Conservation (phyloP, 35 echinoderm and acorn worm genomes). For the Diadema setosum region DNA sequence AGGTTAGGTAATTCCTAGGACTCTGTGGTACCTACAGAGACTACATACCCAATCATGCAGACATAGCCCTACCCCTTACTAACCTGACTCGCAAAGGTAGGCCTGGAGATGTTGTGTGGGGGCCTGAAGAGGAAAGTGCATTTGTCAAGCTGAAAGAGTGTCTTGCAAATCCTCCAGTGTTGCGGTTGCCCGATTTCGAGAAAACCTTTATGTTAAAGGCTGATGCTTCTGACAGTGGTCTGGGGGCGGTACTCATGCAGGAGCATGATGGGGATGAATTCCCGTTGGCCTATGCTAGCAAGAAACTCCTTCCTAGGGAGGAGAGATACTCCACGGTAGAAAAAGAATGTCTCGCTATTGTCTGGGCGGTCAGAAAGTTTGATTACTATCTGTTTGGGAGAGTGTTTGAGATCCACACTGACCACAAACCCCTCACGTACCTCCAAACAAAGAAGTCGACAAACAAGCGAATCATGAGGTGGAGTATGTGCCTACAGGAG, state of each 20-base stretch:
- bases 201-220: too few species aligned
- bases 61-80: not conserved
- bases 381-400: too few species aligned
- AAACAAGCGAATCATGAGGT: too few species aligned
- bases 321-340: not conserved
- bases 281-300: slow-evolving; percentile 3
- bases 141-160: not conserved
- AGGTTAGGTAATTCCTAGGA: slow-evolving; percentile 2
- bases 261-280: not conserved
- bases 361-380: too few species aligned
- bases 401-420: too few species aligned
- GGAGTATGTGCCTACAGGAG: too few species aligned
- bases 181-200: too few species aligned
- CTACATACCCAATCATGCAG: slow-evolving; percentile 11
- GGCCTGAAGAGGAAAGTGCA: not conserved
- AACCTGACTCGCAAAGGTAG: not conserved
- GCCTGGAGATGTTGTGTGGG: not conserved
- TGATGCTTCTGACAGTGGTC: too few species aligned
- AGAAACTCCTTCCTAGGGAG: not conserved
- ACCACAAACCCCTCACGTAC: too few species aligned
- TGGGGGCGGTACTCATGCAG: slow-evolving; percentile 23
- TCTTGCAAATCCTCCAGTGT: not conserved
- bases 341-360: slow-evolving; percentile 34
- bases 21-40: not conserved
- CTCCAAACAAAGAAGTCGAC: too few species aligned